Evolutionary conservation across 2,888 invertebrate genomes (phyloP), one percentile per base, ranked within the genome.

Genomic region (Habroteleia sp.): DNA sequence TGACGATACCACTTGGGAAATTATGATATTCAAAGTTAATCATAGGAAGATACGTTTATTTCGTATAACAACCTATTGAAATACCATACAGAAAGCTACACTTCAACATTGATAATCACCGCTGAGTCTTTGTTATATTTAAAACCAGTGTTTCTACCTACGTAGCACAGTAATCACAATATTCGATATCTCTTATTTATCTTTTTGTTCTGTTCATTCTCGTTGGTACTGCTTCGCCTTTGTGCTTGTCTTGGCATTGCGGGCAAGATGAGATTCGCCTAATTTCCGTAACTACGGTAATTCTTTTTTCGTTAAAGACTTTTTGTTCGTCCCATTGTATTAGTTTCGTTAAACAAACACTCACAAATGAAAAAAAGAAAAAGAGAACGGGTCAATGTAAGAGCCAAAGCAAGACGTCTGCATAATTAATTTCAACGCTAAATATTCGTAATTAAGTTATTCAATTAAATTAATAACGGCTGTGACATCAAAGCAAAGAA

Each of bases 221-320:
- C 37, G 46, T 17, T 20, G 17, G 4, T 4, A 41, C 10, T 7
- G 25, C 20, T 52, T 33, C 20, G 37, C 71, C 48, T 50, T 72
- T 72, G 63, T 72, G 39, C 17, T 31, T 17, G 50, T 27, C 11
- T 23, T 31, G 50, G 29, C 52, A 52, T 60, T 65, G 65, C 35
- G n/a, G 29, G 29, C 37, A 44, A 73, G 65, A 73, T 52, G 60
- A 60, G 66, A 60, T 62, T 74, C 62, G 41, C 13, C 50, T 74
- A 74, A 66, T 68, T 73, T 63, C 54, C 63, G 52, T 39, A 54
- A 66, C 44, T 54, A 23, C 52, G 44, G 39, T 50, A 44, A 71
- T 71, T 39, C 62, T 62, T 62, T 46, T 62, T 54, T 44, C 37
- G 62, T 62, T 52, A 60, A 44, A 42, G 39, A 44, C 44, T 35